phyloP scores from a whole-genome alignment of 2,888 invertebrate genomes.

The Nemoura dubitans region DNA sequence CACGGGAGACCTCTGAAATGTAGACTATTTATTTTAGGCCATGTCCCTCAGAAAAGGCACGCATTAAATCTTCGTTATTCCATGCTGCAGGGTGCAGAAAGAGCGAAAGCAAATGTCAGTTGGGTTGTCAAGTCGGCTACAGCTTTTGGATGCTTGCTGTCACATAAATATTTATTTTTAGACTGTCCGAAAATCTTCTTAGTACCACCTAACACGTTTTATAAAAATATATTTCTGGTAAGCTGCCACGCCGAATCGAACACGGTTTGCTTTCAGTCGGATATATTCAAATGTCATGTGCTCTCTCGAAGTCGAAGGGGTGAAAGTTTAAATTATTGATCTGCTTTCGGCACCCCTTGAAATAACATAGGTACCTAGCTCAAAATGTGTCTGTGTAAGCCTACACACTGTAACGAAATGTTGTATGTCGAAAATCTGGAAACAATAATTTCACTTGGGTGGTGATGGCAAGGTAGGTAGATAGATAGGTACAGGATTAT shows the following conservation, averaged over 20 bases:
- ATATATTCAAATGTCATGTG: neutral
- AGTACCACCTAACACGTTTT: neutral
- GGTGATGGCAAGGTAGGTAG: neutral
- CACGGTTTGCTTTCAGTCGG: neutral
- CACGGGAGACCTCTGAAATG: neutral
- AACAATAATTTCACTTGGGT: neutral
- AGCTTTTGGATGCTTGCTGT: neutral
- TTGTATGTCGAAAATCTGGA: neutral
- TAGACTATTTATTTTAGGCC: neutral
- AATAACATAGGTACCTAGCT: neutral
- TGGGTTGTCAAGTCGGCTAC: neutral
- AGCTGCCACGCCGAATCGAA: neutral
- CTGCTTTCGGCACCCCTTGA: conserved; percentile 5
- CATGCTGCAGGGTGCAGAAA: neutral
- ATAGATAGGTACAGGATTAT: too few species aligned
- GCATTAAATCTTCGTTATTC: neutral
- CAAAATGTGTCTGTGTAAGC: neutral
- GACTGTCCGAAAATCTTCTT: neutral
- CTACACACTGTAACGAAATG: neutral
- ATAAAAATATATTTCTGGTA: neutral
- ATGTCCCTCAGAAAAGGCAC: neutral
- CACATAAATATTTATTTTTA: conserved; percentile 7
- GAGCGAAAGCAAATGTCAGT: conserved; percentile 7
- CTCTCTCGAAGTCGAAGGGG: neutral
- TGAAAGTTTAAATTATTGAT: conserved; percentile 7